Evolutionary conservation across 2,888 invertebrate genomes (phyloP), one percentile per base, ranked within the genome.

Genomic region (Morpho deidamia): DNA sequence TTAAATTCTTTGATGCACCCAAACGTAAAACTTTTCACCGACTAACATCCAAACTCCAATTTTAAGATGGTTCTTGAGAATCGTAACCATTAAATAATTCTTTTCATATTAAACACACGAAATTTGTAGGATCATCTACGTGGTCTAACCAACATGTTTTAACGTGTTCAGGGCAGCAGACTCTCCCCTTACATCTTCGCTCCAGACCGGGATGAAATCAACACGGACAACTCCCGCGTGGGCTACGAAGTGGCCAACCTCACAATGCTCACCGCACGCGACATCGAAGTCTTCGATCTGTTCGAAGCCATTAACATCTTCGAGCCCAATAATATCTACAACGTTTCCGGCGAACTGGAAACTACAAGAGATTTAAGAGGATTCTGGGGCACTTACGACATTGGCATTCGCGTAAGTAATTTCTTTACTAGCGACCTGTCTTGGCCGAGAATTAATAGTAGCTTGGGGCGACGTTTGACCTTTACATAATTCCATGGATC

Each of bases 341-440:
- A 81, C 43, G 68, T 77, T 8, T 80, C 78, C 38, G 91, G 87
- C 7, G 81, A 87, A 53, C 72, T 92, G 7, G 73, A 78, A 59
- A 83, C 91, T 0, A 67, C 69, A 0, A 74, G 78, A 63, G 74
- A 83, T 57, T 69, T 93, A 34, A 79, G 72, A 61, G 91, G 90
- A 1, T 91, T 83, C 65, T 92, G 92, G 87, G 93, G 93, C 35
- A 83, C 82, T 1, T 93, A 91, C 70, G 70, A 68, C 9, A 74
- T 93, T 49, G 74, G 76, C 56, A 82, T 93, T 39, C 60, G 71
- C 73, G 92, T 92, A 71, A 74, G 76, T 69, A 14, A 14, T 33
- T 10, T 23, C 23, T 23, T 23, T 14, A 14, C 14, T 23, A 5
- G 23, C 23, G 23, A 23, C 5, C 23, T 23, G 14, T 14, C 14